These are phyloP conservation scores for Hymenochirus boettgeri DNA, from an alignment of 2,113 vertebrate genomes.

Conservation along the genomic window DNA sequence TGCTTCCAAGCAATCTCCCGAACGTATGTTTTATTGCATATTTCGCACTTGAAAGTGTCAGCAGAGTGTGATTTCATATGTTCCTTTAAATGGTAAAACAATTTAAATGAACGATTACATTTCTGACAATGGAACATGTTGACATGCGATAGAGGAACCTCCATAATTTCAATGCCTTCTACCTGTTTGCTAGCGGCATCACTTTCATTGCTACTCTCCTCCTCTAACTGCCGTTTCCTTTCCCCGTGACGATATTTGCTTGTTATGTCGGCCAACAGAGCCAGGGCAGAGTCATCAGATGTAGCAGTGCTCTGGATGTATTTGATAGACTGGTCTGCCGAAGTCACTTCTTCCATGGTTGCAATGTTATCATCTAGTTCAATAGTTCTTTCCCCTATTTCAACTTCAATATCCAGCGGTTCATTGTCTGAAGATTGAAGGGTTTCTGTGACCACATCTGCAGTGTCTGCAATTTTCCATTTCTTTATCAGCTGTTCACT, in stretches of 20 bases:
- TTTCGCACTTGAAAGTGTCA: conserved; percentile 82
- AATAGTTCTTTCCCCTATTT: conserved; percentile 73
- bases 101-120: conserved; percentile 92
- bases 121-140: conserved; percentile 93
- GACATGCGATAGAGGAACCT: conserved; percentile 94
- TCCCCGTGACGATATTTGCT: conserved; percentile 94
- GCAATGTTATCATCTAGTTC: conserved; percentile 78
- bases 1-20: conserved; percentile 95
- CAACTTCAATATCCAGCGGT: conserved; percentile 85
- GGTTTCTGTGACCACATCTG: conserved; percentile 85
- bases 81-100: conserved; percentile 98
- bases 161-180: conserved; percentile 91
- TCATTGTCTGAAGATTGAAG: conserved; percentile 74
- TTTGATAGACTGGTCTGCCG: conserved; percentile 68
- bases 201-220: conserved; percentile 59
- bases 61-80: conserved; percentile 92
- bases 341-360: conserved; percentile 70
- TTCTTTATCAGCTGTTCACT: conserved; percentile 61
- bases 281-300: conserved; percentile 89
- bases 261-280: conserved; percentile 92
- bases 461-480: conserved; percentile 85
- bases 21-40: conserved; percentile 90
- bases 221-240: conserved; percentile 64
- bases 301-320: conserved; percentile 67
- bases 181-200: conserved; percentile 83